Evolutionary conservation across 2,113 vertebrate genomes (phyloP), one percentile per base, ranked within the genome.

Genomic region (Menura novaehollandiae): DNA sequence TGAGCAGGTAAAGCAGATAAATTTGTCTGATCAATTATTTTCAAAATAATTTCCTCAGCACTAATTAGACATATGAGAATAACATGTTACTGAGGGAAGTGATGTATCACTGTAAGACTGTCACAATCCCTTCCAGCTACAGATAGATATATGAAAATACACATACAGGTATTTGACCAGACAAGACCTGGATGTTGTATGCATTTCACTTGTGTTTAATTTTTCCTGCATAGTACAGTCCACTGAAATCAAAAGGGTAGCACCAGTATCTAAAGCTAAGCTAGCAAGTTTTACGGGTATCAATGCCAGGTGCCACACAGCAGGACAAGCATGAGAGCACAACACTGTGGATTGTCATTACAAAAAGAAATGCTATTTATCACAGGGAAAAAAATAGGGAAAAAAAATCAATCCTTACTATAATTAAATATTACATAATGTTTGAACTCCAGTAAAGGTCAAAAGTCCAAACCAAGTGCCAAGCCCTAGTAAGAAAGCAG

Each of bases 301-400:
- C 37, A 18, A 2, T 5, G 2, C 32, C 17, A 71, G 43, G 6
- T 56, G 27, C 32, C 3, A 1, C 1, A 1, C 13, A 46, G 44
- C 33, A 46, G 60, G 51, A 66, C 26, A 28, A 39, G n/a, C 6
- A 23, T 3, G 3, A 49, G 30, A 75, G 8, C 39, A 39, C 27
- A 44, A 43, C 15, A 11, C 37, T 12, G 13, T 46, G 18, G 9
- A 12, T 33, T 15, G 32, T 6, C 16, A 20, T 33, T 63, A 26
- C 39, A 44, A 32, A 77, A 81, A 47, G 4, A 88, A 90, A 68
- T 5, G 8, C 27, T 27, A 4, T 63, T 64, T 87, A 47, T 49
- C 35, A 69, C 2, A 26, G 30, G 28, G 5, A 18, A 56, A 88
- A 83, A 56, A 24, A 30, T 14, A 43, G 0, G 5, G 16, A 3